Evolutionary conservation across 2,797 vertebrate genomes (phyloP).

Genomic region (Clamator glandarius): DNA sequence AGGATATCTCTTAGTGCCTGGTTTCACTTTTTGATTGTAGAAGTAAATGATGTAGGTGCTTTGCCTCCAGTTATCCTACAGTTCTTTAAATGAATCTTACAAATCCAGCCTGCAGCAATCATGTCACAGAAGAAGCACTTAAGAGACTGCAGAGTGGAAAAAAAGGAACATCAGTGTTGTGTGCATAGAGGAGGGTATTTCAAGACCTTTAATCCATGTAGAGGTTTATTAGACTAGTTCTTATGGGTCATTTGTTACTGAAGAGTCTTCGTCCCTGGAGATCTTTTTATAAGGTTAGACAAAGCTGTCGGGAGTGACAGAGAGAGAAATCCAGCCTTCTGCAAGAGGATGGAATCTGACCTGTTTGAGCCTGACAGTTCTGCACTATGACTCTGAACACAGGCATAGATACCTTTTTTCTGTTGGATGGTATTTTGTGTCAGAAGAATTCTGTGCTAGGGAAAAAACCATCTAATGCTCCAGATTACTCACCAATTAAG

Average conservation of each 20-base stretch:
- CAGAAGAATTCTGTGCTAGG: not conserved
- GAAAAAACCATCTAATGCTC: not conserved
- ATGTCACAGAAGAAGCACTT: not conserved
- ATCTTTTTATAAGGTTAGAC: not conserved
- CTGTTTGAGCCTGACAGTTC: not conserved
- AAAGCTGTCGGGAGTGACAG: not conserved
- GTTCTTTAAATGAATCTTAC: not conserved
- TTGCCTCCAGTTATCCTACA: not conserved
- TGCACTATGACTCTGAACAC: not conserved
- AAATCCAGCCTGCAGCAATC: not conserved
- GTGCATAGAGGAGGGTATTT: not conserved
- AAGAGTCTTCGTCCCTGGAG: not conserved
- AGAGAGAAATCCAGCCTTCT: not conserved
- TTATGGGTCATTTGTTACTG: not conserved
- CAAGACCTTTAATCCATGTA: not conserved
- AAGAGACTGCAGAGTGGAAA: not conserved
- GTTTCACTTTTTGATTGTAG: not conserved
- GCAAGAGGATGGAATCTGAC: not conserved
- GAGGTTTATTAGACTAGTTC: not conserved
- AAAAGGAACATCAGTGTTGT: not conserved
- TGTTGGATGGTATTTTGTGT: not conserved
- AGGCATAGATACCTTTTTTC: not conserved
- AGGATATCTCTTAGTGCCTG: not conserved
- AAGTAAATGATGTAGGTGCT: not conserved
- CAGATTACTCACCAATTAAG: slow-evolving; percentile 83